A percentile compares a stretch with the other conserved stretches of the same genome.
phyloP scores from a whole-genome alignment of 2,888 invertebrate genomes.

The Anodontia alba region DNA sequence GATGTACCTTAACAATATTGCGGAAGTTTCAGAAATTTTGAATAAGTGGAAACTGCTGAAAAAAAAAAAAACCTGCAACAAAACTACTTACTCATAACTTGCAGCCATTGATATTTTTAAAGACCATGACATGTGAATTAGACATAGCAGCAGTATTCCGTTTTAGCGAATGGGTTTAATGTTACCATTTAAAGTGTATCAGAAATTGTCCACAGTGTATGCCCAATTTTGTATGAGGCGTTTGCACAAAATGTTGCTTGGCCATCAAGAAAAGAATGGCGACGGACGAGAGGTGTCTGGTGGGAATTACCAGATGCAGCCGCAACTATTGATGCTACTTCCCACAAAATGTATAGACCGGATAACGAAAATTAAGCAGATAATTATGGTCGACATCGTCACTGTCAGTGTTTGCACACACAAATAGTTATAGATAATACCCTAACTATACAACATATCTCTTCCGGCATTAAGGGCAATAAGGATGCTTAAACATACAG shows the following conservation, averaged over 20 bases:
- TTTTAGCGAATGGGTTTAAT: too few species aligned
- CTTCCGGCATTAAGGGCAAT: background rate
- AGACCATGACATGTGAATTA: too few species aligned
- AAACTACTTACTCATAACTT: too few species aligned
- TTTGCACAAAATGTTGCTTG: background rate
- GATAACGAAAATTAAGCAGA: background rate
- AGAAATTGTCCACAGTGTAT: too few species aligned
- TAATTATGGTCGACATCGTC: background rate
- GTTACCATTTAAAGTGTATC: too few species aligned
- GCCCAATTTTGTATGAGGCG: too few species aligned
- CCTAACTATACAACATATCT: background rate
- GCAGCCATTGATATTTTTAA: too few species aligned
- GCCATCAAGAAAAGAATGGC: background rate
- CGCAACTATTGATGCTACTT: slow-evolving; percentile 32
- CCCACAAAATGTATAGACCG: slow-evolving; percentile 24
- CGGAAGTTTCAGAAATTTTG: too few species aligned
- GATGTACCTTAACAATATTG: too few species aligned
- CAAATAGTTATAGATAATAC: background rate
- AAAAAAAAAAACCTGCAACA: too few species aligned
- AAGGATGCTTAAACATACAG: background rate
- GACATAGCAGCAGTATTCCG: too few species aligned
- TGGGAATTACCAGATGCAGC: background rate
- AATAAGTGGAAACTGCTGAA: too few species aligned
- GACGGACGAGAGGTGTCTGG: background rate
- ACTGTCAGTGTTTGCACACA: background rate